Conservation (phyloP, 2,888 invertebrate species). For the Epirrhoe tristata region DNA sequence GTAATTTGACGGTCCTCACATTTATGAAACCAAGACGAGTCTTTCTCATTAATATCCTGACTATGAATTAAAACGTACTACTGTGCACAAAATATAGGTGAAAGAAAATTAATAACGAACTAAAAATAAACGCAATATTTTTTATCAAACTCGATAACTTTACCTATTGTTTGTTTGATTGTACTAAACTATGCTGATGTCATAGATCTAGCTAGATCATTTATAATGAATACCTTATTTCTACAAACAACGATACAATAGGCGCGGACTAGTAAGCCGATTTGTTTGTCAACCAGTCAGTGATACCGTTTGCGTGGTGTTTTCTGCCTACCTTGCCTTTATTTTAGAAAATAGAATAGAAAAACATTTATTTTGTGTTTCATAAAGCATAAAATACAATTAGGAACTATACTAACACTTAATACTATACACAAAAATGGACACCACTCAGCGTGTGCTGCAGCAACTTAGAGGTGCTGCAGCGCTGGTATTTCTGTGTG, state of each 20-base stretch:
- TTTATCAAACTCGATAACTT: neutral
- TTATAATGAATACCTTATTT: neutral
- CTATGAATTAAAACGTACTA: constrained; percentile 19
- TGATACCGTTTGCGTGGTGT: neutral
- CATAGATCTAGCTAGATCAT: neutral
- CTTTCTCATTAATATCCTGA: constrained; percentile 20
- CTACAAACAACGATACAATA: neutral
- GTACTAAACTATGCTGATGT: neutral
- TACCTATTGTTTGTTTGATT: neutral
- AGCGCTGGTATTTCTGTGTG: too few species aligned
- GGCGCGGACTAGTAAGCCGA: neutral
- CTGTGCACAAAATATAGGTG: constrained; percentile 12
- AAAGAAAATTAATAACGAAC: constrained; percentile 14
- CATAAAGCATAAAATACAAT: too few species aligned
- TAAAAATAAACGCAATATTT: constrained; percentile 4
- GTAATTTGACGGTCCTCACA: neutral
- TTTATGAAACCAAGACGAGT: neutral
- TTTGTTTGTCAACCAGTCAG: neutral
- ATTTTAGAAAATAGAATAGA: too few species aligned
- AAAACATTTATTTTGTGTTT: too few species aligned
- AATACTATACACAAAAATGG: too few species aligned
- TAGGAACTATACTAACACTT: too few species aligned
- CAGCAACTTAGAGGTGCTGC: too few species aligned
- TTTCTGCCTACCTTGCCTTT: too few species aligned
- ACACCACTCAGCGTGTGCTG: too few species aligned